Conservation (phyloP, 2,113 vertebrate species). For the Oryzias celebensis region DNA sequence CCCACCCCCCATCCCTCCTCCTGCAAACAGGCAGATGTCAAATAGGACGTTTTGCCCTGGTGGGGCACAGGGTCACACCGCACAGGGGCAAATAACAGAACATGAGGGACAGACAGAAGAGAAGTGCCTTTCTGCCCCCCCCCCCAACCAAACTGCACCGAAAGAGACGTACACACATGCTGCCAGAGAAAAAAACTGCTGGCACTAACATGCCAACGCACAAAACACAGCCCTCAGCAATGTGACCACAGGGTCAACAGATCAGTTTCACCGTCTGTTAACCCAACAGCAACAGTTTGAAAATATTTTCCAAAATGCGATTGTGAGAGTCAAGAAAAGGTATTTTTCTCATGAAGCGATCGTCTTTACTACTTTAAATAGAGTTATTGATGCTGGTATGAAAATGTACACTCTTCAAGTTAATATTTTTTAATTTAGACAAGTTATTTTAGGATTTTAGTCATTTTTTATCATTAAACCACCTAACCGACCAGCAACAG, state of each 20-base stretch:
- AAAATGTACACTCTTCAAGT: too few relatives aligned
- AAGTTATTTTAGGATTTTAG: too few relatives aligned
- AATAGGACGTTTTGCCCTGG: slow-evolving; percentile 71
- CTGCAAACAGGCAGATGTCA: slow-evolving; percentile 81
- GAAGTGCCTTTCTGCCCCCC: slow-evolving; percentile 47
- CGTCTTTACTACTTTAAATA: too few relatives aligned
- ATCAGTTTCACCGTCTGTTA: not conserved
- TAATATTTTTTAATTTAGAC: too few relatives aligned
- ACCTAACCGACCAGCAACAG: too few relatives aligned
- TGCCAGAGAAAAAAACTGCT: slow-evolving; percentile 38
- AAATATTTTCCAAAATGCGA: too few relatives aligned
- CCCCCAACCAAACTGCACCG: slow-evolving; percentile 41
- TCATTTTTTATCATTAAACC: too few relatives aligned
- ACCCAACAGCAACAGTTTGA: not conserved
- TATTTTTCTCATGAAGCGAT: too few relatives aligned
- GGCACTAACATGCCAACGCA: slow-evolving; percentile 61
- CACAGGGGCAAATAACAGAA: slow-evolving; percentile 74
- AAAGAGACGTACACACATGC: slow-evolving; percentile 49
- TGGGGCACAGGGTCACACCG: slow-evolving; percentile 77
- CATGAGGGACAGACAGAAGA: slow-evolving; percentile 52
- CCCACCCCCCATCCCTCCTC: slow-evolving; percentile 12
- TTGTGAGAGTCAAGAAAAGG: too few relatives aligned
- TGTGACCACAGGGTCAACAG: not conserved
- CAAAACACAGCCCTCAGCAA: not conserved
- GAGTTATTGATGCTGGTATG: too few relatives aligned